Evolutionary conservation across 2,113 vertebrate species (phyloP).

Genomic region (Alectura lathami): DNA sequence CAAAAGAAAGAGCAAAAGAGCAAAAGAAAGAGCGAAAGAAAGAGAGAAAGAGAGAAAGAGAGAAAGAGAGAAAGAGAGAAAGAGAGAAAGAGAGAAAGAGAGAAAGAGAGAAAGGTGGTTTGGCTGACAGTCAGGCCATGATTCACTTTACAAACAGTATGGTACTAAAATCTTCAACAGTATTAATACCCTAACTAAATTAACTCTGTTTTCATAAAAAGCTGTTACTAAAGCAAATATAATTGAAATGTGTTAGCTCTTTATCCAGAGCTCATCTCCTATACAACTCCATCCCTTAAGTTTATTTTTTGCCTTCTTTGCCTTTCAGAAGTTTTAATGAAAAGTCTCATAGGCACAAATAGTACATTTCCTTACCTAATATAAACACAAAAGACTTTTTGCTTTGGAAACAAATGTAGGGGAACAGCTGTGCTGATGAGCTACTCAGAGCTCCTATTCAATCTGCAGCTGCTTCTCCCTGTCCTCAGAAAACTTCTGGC

Average conservation of each 20-base stretch:
- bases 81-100: rapidly evolving
- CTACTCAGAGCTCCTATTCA: conserved; percentile 64
- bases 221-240: background rate
- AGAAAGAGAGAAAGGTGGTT: background rate
- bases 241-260: background rate
- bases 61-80: rapidly evolving
- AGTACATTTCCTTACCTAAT: conserved; percentile 66
- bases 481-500: conserved; percentile 59
- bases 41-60: rapidly evolving
- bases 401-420: conserved; percentile 56
- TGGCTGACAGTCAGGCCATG: background rate
- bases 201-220: background rate
- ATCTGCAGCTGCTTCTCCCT: conserved; percentile 65
- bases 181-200: conserved; percentile 7
- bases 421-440: conserved; percentile 68
- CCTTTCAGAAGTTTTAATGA: conserved; percentile 33
- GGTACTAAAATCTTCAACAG: background rate
- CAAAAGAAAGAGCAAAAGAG: rapidly evolving
- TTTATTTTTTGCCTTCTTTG: background rate
- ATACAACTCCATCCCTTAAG: background rate
- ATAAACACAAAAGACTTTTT: conserved; percentile 67
- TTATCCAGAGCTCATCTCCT: background rate
- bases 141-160: background rate
- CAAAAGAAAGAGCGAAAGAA: rapidly evolving
- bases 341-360: conserved; percentile 26